Evolutionary conservation across 2,888 invertebrate species (phyloP), one percentile per base, ranked within the genome.

Genomic region (Eristalis tenax): DNA sequence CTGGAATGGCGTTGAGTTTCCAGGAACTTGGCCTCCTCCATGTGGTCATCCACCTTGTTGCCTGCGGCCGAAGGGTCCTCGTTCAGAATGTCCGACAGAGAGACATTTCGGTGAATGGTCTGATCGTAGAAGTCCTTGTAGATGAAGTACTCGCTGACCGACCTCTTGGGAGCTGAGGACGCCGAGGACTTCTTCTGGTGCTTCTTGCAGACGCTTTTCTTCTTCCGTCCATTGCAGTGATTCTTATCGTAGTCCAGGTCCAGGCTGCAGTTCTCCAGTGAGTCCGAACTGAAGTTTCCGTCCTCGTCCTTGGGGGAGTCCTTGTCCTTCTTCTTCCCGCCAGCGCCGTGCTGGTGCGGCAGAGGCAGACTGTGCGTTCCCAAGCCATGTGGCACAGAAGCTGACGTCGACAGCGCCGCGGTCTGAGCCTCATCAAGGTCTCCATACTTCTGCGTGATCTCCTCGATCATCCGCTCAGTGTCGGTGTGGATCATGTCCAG

Each of bases 61-160:
- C 91, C 91, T 63, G 90, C 89, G 40, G 89, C 90, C 92, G 94
- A 90, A 91, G 94, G 91, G 40, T 91, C 91, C 38, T 90, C 90
- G 63, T 91, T 90, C 8, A 93, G 85, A 61, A 93, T 93, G 76
- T 95, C 95, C 0, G 95, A 95, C 32, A 95, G 91, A 0, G 95
- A 95, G 0, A 95, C 94, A 66, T 95, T 95, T 38, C 95, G 90
- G 88, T 94, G 94, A 23, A 93, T 90, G 65, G 93, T 93, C 3
- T 94, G 93, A 89, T 94, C 89, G 89, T 93, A 93, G 85, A 93
- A 92, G 83, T 93, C 95, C 65, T 94, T 94, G 88, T 95, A 94
- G 66, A 97, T 96, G 91, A 97, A 97, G 90, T 97, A 97, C 90
- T 97, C 96, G 1, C 97, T 97, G 18, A 96, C 94, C 50, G 96